These are phyloP conservation scores for Orbicella faveolata DNA, from an alignment of 64 coral and sea anemone genomes.

Conservation along the genomic window DNA sequence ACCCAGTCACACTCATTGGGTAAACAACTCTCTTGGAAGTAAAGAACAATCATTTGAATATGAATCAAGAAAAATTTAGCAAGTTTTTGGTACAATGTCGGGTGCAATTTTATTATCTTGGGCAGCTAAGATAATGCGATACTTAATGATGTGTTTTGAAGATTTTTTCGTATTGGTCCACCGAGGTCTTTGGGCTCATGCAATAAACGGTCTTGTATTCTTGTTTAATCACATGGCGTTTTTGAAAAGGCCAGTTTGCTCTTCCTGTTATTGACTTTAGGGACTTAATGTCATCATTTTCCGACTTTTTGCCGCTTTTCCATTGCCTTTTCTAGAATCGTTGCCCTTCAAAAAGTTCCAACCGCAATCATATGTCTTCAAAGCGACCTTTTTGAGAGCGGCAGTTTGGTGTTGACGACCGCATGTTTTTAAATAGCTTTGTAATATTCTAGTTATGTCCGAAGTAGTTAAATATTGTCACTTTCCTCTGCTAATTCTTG, in stretches of 20 bases:
- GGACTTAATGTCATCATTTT: background rate
- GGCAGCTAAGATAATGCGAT: background rate
- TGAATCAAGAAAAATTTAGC: background rate
- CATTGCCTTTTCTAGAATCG: background rate
- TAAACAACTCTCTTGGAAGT: background rate
- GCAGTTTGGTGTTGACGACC: background rate
- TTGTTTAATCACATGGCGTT: constrained; percentile 30
- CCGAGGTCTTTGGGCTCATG: background rate
- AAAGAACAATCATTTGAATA: constrained; percentile 2
- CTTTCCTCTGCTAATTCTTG: constrained; percentile 1
- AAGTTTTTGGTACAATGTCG: background rate
- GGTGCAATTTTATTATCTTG: background rate
- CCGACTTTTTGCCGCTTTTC: background rate
- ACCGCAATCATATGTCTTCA: background rate
- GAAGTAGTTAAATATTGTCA: background rate
- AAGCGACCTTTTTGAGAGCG: background rate
- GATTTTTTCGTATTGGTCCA: constrained; percentile 20
- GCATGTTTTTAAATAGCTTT: constrained; percentile 4
- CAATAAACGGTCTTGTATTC: background rate
- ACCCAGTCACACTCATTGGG: background rate
- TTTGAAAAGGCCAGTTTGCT: background rate
- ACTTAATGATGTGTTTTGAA: background rate
- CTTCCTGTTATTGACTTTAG: background rate
- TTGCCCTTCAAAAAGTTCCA: background rate
- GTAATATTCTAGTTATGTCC: background rate